Base-by-base conservation (phyloP, 2,113 vertebrate species). In the Crotalus helleri region DNA sequence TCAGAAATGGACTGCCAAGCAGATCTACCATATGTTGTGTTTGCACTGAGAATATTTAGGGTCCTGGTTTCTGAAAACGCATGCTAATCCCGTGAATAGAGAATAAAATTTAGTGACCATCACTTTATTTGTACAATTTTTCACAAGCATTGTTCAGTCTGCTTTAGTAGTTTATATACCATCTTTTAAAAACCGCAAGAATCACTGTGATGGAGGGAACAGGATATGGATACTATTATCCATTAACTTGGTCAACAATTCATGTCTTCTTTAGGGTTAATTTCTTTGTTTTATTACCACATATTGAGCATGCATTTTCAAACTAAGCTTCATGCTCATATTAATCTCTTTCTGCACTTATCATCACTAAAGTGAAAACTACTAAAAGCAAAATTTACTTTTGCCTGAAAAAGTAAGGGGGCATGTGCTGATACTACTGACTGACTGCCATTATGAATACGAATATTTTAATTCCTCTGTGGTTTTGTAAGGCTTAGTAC, bases 241-340 rank as follows among this genome's bases (percentile, higher is more conserved):
- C 64, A 89, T 57, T 57, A n/a, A 33, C n/a, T 21, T 58, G 74
- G 74, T 81, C 74, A 81, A 81, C 7, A 81, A 21, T 19, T 81
- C 33, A 81, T 33, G n/a, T 64, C 15, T 44, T 87, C 19, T 0
- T 26, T 88, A 92, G 44, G 92, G 96, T 88, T 58, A 91, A 29
- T 29, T 29, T 92, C n/a, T 81, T 95, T 85, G 29, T 87, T 87
- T 93, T 23, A 55, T 26, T 74, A 59, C 85, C 86, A 87, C 11
- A 89, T 58, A 85, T 3, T 51, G 54, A 85, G 9, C 55, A 61
- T 9, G 4, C 29, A 58, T 92, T 93, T 0, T 0, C 85, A 93
- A 55, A 46, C 33, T 24, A 5, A 90, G 0, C 49, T 53, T 53
- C 8, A 85, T 94, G 89, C 92, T 94, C 87, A 8, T 55, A 9